A percentile compares a stretch with the other conserved stretches of the same genome.
These are phyloP conservation scores for Glaucidium brasilianum DNA, from an alignment of 2,113 vertebrate species.

Conservation along the genomic window DNA sequence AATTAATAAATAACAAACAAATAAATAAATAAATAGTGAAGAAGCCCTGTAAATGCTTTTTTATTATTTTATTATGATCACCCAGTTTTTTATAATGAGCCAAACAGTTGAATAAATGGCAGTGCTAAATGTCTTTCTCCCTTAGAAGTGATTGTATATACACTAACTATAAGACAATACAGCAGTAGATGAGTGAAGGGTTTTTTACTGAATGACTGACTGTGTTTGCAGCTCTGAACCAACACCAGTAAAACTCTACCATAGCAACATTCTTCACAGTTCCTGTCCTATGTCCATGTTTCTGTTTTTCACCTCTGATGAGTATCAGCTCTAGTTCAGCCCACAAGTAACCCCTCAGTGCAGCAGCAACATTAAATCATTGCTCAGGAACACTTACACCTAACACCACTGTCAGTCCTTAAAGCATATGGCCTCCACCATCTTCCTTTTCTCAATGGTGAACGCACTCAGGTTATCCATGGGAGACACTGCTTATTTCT, in stretches of 20 bases:
- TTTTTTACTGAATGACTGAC: not conserved
- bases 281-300: not conserved
- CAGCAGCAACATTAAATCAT: not conserved
- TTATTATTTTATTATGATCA: not conserved
- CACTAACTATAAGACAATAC: not conserved
- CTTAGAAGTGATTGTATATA: not conserved
- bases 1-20: not conserved
- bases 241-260: not conserved
- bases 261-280: not conserved
- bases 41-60: not conserved
- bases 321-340: not conserved
- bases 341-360: not conserved
- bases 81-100: not conserved
- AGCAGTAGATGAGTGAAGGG: not conserved
- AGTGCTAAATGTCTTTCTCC: not conserved
- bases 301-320: not conserved
- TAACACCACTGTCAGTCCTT: not conserved
- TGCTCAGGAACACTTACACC: not conserved
- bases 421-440: not conserved
- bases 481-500: not conserved
- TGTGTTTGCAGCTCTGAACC: not conserved
- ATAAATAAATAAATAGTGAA: not conserved
- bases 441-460: not conserved
- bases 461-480: not conserved
- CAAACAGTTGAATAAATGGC: not conserved